These are phyloP conservation scores for Heliconius aoede DNA, from an alignment of 2,888 invertebrate species.

Conservation along the genomic window DNA sequence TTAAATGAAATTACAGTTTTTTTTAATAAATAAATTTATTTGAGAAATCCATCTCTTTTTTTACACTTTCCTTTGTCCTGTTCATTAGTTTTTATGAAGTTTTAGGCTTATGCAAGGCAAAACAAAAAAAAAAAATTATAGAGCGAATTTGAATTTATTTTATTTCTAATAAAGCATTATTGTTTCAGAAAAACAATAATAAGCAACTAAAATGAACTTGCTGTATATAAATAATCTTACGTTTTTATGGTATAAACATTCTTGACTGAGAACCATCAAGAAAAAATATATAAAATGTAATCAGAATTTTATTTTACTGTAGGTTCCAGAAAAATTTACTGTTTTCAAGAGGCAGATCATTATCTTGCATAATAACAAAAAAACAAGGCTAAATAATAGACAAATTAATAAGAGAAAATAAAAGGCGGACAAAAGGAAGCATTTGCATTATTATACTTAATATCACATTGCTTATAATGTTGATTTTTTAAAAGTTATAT, in stretches of 20 bases:
- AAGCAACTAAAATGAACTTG: neutral
- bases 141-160: too few relatives aligned
- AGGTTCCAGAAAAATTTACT: neutral
- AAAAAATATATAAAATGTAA: neutral
- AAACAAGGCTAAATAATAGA: neutral
- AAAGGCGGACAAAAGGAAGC: conserved; percentile 7
- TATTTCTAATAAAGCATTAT: neutral
- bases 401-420: neutral
- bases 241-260: too few relatives aligned
- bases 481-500: neutral
- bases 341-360: neutral
- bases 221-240: too few relatives aligned
- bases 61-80: conserved; percentile 22
- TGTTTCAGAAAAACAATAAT: conserved; percentile 2
- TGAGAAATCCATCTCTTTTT: conserved; percentile 23
- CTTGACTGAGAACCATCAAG: neutral
- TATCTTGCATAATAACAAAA: neutral
- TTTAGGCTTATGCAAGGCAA: too few relatives aligned
- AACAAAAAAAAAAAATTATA: neutral
- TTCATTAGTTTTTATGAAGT: neutral
- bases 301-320: neutral
- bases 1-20: conserved; percentile 30
- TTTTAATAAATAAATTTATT: conserved; percentile 38
- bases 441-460: conserved; percentile 7
- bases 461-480: conserved; percentile 12